phyloP scores from a whole-genome alignment of 2,797 vertebrate species.

The Lagorchestes hirsutus region DNA sequence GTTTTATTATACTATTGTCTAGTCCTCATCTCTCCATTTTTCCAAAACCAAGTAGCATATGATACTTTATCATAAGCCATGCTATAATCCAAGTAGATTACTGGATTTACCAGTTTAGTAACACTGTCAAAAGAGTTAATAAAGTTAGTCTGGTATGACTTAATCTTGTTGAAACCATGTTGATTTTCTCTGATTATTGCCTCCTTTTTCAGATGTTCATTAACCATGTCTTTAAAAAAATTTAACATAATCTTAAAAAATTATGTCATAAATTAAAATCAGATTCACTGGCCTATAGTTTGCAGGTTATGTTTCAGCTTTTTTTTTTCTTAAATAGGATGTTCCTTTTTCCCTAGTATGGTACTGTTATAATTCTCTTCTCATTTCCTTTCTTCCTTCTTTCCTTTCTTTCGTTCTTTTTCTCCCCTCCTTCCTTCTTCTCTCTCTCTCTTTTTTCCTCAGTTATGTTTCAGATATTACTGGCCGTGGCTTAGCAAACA shows the following conservation, averaged over 20 bases:
- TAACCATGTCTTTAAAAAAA: background rate
- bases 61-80: background rate
- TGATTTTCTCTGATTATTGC: background rate
- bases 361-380: background rate
- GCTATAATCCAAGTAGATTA: background rate
- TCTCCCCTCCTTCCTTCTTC: no score
- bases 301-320: background rate
- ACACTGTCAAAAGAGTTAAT: background rate
- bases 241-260: background rate
- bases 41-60: background rate
- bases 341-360: background rate
- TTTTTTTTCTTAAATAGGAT: background rate
- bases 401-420: no score
- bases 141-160: background rate
- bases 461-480: background rate
- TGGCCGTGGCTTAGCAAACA: background rate
- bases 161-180: background rate
- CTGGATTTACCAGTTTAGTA: background rate
- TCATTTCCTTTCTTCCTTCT: background rate
- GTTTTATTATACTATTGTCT: background rate
- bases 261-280: background rate
- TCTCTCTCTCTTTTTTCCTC: no score
- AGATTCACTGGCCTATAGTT: background rate
- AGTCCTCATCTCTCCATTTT: background rate
- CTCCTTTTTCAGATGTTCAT: background rate